Conservation (phyloP, 2,888 invertebrate species). For the Drosophila macrothrix region DNA sequence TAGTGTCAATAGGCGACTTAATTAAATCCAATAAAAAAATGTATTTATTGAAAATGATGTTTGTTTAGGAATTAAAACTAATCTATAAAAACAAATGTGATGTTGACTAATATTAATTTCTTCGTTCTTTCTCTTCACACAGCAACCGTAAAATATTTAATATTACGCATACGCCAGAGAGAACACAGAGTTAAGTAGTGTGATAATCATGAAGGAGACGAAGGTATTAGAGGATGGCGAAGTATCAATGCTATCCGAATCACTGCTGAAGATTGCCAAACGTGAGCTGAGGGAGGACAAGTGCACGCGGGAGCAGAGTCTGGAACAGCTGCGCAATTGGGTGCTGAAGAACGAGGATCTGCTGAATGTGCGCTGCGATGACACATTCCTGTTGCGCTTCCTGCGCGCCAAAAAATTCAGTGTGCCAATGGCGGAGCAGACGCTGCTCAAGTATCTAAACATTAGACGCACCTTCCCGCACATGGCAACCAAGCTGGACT, state of each 20-base stretch:
- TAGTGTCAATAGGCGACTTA: neutral
- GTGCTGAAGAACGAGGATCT: constrained; percentile 89
- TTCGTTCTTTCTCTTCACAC: neutral
- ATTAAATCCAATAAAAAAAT: neutral
- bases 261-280: constrained; percentile 86
- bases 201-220: constrained; percentile 62
- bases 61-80: neutral
- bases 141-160: constrained; percentile 6
- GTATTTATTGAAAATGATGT: neutral
- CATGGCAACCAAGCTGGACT: constrained; percentile 88
- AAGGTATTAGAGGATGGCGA: constrained; percentile 50
- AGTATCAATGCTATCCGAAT: constrained; percentile 61
- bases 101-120: neutral
- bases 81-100: neutral
- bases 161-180: constrained; percentile 41
- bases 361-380: constrained; percentile 89
- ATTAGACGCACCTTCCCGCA: constrained; percentile 89
- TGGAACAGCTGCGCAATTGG: constrained; percentile 89
- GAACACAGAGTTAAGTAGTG: neutral
- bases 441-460: constrained; percentile 91
- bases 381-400: constrained; percentile 90
- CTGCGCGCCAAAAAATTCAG: constrained; percentile 92
- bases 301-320: constrained; percentile 87
- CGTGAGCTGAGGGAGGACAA: constrained; percentile 90
- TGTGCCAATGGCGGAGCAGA: constrained; percentile 91